Evolutionary conservation across 1,140 invertebrate species (phyloP), one percentile per base, ranked within the genome.

Genomic region (Macrocentrus cingulum): DNA sequence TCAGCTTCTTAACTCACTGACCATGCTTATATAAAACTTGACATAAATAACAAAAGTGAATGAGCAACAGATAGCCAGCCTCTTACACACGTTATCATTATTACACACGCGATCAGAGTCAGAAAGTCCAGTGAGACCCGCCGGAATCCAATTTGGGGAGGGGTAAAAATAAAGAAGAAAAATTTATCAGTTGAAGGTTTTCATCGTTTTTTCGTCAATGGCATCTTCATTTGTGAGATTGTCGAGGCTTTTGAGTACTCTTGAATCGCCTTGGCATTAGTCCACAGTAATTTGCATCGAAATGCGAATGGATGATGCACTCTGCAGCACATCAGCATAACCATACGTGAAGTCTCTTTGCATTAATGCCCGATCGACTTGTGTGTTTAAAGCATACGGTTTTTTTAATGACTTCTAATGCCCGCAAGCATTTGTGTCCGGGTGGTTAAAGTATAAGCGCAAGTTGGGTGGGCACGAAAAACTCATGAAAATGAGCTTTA

Each of bases 261-360:
- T 23, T 29, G 41, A 54, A 39, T 11, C 45, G 46, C 49, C 36
- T 52, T 20, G 45, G 52, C 49, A 67, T 65, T 62, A 62, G 60
- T 61, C 58, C 41, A 18, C 48, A 45, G 56, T 61, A 68, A 71
- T 70, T 67, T 71, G 61, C 63, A 68, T 70, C 25, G 63, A 66
- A 64, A 67, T 62, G 63, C 58, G 59, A 62, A 59, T 64, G 34
- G 63, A 65, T 65, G 58, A 58, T 37, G 23, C 15, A 13, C 32
- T 20, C 19, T 29, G 20, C 9, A 6, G 8, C 36, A 19, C 37
- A 52, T 52, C 44, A 46, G 44, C 20, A 46, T 49, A 20, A 22
- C 8, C 18, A 11, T 36, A 37, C 3, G 15, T 13, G 13, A 39
- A 39, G 8, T 39, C 36, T 39, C 25, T 29, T 29, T 29, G 25